Evolutionary conservation across 2,888 invertebrate genomes (phyloP).

Genomic region (Rhamnusium bicolor): DNA sequence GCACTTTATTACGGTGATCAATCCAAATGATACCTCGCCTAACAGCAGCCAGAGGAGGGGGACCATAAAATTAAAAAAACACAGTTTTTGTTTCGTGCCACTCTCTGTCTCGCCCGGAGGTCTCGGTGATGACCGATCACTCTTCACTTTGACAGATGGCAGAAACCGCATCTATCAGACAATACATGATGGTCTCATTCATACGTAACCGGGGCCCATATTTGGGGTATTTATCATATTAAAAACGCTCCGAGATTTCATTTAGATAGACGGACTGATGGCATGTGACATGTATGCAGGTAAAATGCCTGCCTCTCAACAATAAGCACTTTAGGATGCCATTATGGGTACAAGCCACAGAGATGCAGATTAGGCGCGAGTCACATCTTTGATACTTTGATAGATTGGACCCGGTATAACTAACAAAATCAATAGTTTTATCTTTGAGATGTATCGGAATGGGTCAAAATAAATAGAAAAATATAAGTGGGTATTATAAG

Average conservation of each 20-base stretch:
- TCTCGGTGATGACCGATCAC: slow-evolving; percentile 69
- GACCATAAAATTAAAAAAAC: slow-evolving; percentile 44
- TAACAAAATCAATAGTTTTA: slow-evolving; percentile 48
- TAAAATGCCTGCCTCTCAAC: slow-evolving; percentile 66
- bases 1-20: slow-evolving; percentile 54
- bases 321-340: slow-evolving; percentile 64
- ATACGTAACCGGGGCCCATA: slow-evolving; percentile 61
- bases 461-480: slow-evolving; percentile 27
- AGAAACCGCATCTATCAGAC: slow-evolving; percentile 66
- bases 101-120: slow-evolving; percentile 62
- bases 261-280: slow-evolving; percentile 66
- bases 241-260: slow-evolving; percentile 68
- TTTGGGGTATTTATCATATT: slow-evolving; percentile 68
- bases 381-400: slow-evolving; percentile 57
- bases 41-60: slow-evolving; percentile 51
- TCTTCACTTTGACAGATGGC: slow-evolving; percentile 70
- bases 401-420: slow-evolving; percentile 49
- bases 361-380: slow-evolving; percentile 58
- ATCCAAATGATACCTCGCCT: slow-evolving; percentile 50
- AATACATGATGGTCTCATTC: slow-evolving; percentile 66
- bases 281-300: slow-evolving; percentile 65
- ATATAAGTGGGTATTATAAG: not conserved
- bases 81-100: slow-evolving; percentile 43
- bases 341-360: slow-evolving; percentile 42
- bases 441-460: slow-evolving; percentile 40